phyloP scores from a whole-genome alignment of 2,113 vertebrate species.

The Syngnathus scovelli region DNA sequence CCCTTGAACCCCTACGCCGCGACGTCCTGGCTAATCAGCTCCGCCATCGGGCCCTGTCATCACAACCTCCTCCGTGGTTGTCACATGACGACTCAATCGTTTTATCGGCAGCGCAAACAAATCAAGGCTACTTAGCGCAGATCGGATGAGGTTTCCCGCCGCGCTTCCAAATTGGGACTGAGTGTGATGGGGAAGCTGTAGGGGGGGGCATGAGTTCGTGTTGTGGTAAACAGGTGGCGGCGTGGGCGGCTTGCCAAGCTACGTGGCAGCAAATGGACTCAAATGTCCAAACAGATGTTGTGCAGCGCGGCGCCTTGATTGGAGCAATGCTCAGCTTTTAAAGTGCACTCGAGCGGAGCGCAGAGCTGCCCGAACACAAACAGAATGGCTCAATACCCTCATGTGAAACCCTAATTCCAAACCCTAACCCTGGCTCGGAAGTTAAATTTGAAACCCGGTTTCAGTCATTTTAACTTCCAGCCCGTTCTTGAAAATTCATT shows the following conservation, averaged over 20 bases:
- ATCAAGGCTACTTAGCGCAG: constrained; percentile 61
- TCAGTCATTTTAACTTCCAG: too few species aligned
- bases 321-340: constrained; percentile 44
- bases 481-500: too few species aligned
- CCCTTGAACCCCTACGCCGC: constrained; percentile 22
- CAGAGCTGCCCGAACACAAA: constrained; percentile 21
- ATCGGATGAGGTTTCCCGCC: constrained; percentile 43
- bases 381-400: too few species aligned
- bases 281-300: constrained; percentile 60
- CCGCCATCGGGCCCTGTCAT: constrained; percentile 48
- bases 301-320: constrained; percentile 45
- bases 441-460: too few species aligned
- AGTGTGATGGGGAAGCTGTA: constrained; percentile 28
- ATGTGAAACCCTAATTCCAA: too few species aligned
- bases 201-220: constrained; percentile 22
- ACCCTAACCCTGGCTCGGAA: too few species aligned
- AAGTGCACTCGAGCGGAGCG: constrained; percentile 36
- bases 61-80: constrained; percentile 43
- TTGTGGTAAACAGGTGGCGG: constrained; percentile 58
- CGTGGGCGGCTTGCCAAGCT: constrained; percentile 45
- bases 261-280: constrained; percentile 45
- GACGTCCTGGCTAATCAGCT: constrained; percentile 49
- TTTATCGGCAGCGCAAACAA: constrained; percentile 64
- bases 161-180: constrained; percentile 15
- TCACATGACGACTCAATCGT: constrained; percentile 58